A percentile compares a stretch with the other conserved stretches of the same genome.
These are phyloP conservation scores for Tyrophagus putrescentiae DNA, from an alignment of 1,140 invertebrate species.

Conservation along the genomic window DNA sequence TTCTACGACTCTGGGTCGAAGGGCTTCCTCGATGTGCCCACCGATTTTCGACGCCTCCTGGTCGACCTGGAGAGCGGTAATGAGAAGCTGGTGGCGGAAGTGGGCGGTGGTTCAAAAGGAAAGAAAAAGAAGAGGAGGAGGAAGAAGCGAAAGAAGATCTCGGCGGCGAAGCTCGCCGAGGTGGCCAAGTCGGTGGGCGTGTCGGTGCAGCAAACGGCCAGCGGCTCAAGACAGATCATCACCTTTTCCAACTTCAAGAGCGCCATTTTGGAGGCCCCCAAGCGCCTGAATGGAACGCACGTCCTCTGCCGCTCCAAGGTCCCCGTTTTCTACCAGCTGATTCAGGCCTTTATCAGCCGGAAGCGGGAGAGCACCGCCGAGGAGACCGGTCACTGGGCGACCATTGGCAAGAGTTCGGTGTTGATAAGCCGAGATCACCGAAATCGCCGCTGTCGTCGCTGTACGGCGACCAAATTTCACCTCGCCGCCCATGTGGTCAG, in stretches of 20 bases:
- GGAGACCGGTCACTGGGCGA: neutral
- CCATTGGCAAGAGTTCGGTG: neutral
- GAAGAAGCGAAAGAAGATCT: neutral
- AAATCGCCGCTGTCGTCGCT: too few relatives aligned
- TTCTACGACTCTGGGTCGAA: constrained; percentile 39
- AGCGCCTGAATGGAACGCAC: constrained; percentile 43
- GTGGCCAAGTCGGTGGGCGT: neutral
- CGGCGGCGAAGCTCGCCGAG: neutral
- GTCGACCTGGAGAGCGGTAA: too few relatives aligned
- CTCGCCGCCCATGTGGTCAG: too few relatives aligned
- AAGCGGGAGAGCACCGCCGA: neutral
- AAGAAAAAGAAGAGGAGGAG: constrained; percentile 2
- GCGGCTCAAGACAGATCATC: too few relatives aligned
- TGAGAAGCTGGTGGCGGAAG: too few relatives aligned
- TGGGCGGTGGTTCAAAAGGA: neutral
- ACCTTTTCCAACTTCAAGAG: constrained; percentile 37
- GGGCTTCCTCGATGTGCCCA: constrained; percentile 29
- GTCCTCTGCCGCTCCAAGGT: constrained; percentile 35
- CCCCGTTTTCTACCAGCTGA: constrained; percentile 14
- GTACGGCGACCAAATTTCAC: too few relatives aligned
- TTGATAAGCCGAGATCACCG: too few relatives aligned
- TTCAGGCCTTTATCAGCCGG: neutral
- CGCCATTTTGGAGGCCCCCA: constrained; percentile 39
- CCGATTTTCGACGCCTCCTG: neutral
- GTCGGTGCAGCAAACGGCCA: too few relatives aligned